Evolutionary conservation across 1,140 invertebrate species (phyloP).

Genomic region (Pseudoatta argentina): DNA sequence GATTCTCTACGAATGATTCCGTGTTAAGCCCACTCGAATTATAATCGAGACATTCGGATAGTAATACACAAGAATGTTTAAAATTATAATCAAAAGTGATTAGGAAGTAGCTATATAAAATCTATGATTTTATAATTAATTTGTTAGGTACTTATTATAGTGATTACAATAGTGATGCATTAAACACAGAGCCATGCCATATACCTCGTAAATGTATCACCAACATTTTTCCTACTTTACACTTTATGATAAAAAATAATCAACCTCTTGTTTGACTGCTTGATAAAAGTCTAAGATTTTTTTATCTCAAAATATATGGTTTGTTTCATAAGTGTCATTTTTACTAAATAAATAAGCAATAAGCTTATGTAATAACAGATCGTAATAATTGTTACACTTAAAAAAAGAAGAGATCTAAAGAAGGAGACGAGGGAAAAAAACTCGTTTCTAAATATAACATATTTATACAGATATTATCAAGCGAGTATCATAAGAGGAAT

Average conservation of each 20-base stretch:
- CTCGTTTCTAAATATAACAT: constrained; percentile 41
- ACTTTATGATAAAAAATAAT: constrained; percentile 67
- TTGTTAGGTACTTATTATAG: constrained; percentile 70
- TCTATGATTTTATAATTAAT: constrained; percentile 65
- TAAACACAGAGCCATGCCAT: constrained; percentile 57
- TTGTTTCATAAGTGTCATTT: constrained; percentile 65
- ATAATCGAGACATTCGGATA: constrained; percentile 27
- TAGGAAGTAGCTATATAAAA: constrained; percentile 64
- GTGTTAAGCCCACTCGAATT: neutral
- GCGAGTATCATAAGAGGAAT: constrained; percentile 69
- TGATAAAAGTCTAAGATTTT: constrained; percentile 69
- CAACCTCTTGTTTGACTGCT: constrained; percentile 32
- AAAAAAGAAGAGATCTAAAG: constrained; percentile 53
- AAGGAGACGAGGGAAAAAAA: constrained; percentile 41
- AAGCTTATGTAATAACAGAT: constrained; percentile 62
- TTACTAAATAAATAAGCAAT: constrained; percentile 53
- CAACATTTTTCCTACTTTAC: constrained; percentile 30
- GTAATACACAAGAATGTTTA: constrained; percentile 40
- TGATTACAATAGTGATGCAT: constrained; percentile 45
- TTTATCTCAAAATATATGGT: constrained; percentile 76
- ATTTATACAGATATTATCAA: constrained; percentile 68
- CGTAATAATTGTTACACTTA: constrained; percentile 9
- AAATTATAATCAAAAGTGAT: constrained; percentile 50
- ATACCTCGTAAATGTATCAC: neutral
- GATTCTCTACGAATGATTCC: neutral